Conservation (phyloP, 92 coral and sea anemone genomes). For the Epizoanthus illoricatus region DNA sequence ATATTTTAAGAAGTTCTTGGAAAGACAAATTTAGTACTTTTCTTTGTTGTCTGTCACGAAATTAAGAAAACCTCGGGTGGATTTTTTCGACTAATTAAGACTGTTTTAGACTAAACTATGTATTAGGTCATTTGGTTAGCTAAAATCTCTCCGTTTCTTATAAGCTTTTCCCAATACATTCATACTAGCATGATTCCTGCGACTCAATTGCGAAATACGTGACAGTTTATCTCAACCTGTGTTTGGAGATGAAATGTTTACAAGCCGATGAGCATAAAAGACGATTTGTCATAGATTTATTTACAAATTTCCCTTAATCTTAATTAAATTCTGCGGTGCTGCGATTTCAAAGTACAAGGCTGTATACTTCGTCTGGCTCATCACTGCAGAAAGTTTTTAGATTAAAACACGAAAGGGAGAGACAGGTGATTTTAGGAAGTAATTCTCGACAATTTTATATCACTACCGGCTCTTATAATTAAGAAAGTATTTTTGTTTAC, state of each 20-base stretch:
- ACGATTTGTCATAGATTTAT: slow-evolving; percentile 16
- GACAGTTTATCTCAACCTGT: slow-evolving; percentile 2
- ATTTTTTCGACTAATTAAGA: slow-evolving; percentile 40
- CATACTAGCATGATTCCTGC: not conserved
- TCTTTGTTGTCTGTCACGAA: slow-evolving; percentile 33
- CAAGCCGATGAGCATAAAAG: slow-evolving; percentile 11
- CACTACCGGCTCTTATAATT: slow-evolving; percentile 75
- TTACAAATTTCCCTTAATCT: slow-evolving; percentile 26
- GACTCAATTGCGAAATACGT: not conserved
- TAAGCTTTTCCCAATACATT: not conserved
- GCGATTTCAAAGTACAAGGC: slow-evolving; percentile 1
- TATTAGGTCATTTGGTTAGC: slow-evolving; percentile 5
- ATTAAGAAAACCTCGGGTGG: not conserved
- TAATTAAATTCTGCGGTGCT: slow-evolving; percentile 26
- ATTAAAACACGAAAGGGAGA: slow-evolving; percentile 21
- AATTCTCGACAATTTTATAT: slow-evolving; percentile 41
- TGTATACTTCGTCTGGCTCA: not conserved
- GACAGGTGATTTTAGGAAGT: slow-evolving; percentile 66
- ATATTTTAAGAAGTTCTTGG: not conserved
- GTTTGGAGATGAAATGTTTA: slow-evolving; percentile 32
- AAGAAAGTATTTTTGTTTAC: slow-evolving; percentile 57
- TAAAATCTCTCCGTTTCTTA: not conserved
- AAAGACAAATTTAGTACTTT: slow-evolving; percentile 11
- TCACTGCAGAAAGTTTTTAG: slow-evolving; percentile 16
- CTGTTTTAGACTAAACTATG: slow-evolving; percentile 29